phyloP scores from a whole-genome alignment of 2,113 vertebrate species.

The human (Homo sapiens) region GRCh38 chr18:7188501-7189000 shows the following conservation, averaged over 20 bases:
- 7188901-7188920: not conserved
- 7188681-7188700: not conserved
- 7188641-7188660: not conserved
- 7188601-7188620: not conserved
- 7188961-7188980: not conserved
- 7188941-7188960: not conserved
- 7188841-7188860: not conserved
- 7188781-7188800: not conserved
- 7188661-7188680: not conserved
- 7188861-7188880: not conserved
- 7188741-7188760: not conserved
- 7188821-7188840: not conserved
- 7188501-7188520: not conserved
- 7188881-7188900: not conserved
- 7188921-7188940: not conserved
- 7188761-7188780: not conserved
- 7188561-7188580: not conserved
- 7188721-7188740: not conserved
- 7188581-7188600: too few relatives aligned
- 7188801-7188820: not conserved
- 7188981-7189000: not conserved
- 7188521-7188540: not conserved
- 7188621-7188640: not conserved
- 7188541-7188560: not conserved
- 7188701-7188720: not conserved